phyloP scores from a whole-genome alignment of 2,888 invertebrate genomes.

The Homarus gammarus region DNA sequence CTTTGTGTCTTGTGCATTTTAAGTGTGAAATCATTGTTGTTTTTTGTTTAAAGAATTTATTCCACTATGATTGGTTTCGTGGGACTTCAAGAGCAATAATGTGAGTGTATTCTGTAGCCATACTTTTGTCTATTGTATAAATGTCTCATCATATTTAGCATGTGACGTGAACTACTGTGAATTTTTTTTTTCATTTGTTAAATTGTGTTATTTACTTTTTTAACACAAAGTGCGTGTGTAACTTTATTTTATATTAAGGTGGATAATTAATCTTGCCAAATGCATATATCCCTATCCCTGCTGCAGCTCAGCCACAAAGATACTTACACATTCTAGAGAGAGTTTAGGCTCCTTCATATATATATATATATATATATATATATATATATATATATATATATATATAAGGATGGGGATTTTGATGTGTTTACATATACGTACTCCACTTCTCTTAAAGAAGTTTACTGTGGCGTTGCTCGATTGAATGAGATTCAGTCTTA shows the following conservation, averaged over 20 bases:
- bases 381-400: constrained; percentile 46
- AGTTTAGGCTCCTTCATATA: not conserved
- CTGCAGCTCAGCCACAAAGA: not conserved
- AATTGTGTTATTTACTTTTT: not conserved
- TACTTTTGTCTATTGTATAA: not conserved
- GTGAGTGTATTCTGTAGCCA: not conserved
- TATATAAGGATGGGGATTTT: not conserved
- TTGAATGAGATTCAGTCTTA: not conserved
- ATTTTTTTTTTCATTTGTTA: not conserved
- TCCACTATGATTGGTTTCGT: not conserved
- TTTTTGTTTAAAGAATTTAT: not conserved
- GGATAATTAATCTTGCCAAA: not conserved
- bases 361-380: constrained; percentile 43
- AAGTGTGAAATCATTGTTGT: not conserved
- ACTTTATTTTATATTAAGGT: constrained; percentile 1
- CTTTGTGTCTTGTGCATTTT: not conserved
- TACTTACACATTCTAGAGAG: not conserved
- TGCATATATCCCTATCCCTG: not conserved
- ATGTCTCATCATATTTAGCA: not conserved
- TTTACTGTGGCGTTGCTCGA: too few relatives aligned
- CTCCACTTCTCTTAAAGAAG: too few relatives aligned
- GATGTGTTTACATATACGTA: too few relatives aligned
- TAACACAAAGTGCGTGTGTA: not conserved
- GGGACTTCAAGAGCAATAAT: not conserved
- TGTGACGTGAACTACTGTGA: not conserved